These are phyloP conservation scores for Caenorhabditis becei DNA, from an alignment of 2,888 invertebrate species.

Conservation along the genomic window DNA sequence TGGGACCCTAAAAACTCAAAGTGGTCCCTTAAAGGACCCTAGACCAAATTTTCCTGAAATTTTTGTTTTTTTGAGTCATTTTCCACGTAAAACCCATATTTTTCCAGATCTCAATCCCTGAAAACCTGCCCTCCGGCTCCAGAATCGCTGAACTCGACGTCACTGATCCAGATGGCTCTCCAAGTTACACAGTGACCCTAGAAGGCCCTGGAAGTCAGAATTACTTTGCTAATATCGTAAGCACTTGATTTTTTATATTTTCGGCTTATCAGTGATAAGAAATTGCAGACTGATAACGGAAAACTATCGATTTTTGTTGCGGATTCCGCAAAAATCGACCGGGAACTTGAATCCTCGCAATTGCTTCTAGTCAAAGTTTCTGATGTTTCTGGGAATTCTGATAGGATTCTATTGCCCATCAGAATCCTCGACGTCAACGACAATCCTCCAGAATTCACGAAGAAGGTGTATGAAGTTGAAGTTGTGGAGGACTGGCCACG, in stretches of 20 bases:
- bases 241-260: not conserved
- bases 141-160: slow-evolving; percentile 64
- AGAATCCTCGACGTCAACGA: slow-evolving; percentile 72
- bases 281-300: slow-evolving; percentile 21
- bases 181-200: slow-evolving; percentile 34
- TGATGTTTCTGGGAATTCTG: slow-evolving; percentile 65
- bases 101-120: slow-evolving; percentile 66
- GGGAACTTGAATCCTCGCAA: slow-evolving; percentile 54
- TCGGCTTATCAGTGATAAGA: not conserved
- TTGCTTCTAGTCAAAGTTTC: slow-evolving; percentile 57
- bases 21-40: too few species aligned
- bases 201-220: slow-evolving; percentile 48
- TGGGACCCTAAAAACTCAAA: too few species aligned
- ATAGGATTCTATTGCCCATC: slow-evolving; percentile 60
- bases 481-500: slow-evolving; percentile 73
- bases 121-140: slow-evolving; percentile 63
- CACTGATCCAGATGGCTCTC: slow-evolving; percentile 63
- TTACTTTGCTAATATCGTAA: slow-evolving; percentile 58
- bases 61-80: too few species aligned
- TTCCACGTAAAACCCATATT: too few species aligned
- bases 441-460: slow-evolving; percentile 69
- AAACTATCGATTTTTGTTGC: slow-evolving; percentile 30
- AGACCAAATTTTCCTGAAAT: too few species aligned
- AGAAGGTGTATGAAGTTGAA: slow-evolving; percentile 64
- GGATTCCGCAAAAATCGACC: slow-evolving; percentile 51